Base-by-base conservation (phyloP, 2,888 invertebrate genomes). In the Microctonus hyperodae region DNA sequence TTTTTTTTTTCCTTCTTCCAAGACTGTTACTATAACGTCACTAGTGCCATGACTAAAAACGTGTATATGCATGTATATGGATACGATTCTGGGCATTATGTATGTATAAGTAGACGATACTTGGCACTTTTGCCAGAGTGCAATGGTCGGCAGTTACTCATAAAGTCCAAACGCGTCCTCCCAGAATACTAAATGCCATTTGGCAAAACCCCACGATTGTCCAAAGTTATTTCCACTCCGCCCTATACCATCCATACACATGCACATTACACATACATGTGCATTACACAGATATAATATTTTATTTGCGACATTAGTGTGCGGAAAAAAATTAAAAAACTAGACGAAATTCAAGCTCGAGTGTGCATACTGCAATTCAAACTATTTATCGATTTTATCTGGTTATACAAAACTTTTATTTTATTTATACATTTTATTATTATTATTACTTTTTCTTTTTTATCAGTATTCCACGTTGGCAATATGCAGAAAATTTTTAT, bases 161-260 rank as follows among this genome's bases (percentile, higher is more conserved):
- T 72, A 73, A 75, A 79, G 77, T 79, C 77, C 70, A 69, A 70
- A 44, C 68, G 71, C 61, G 64, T 70, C 28, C 55, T 40, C 28
- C 40, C 75, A 76, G 79, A 79, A 81, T 81, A 79, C 81, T 80
- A 81, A 81, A 76, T 77, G 74, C 76, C 75, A 77, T 81, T 81
- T 81, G 81, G 81, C 80, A 79, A 77, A 70, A 74, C 73, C 55
- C 62, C 67, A 56, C 70, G 51, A 55, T 44, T 44, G 44, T 44
- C 44, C 44, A 44, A 44, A 44, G 44, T 44, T 44, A 44, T 44
- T 58, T 57, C 64, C 56, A 35, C 63, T 44, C 57, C 40, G 16
- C 50, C 40, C 55, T 31, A 35, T 33, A 22, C 35, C 4, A 37
- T 3, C n/a, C 50, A 65, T 40, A 37, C n/a, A 37, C n/a, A 2